phyloP scores from a whole-genome alignment of 2,797 vertebrate genomes.

The Phrynocephalus vlangalii region DNA sequence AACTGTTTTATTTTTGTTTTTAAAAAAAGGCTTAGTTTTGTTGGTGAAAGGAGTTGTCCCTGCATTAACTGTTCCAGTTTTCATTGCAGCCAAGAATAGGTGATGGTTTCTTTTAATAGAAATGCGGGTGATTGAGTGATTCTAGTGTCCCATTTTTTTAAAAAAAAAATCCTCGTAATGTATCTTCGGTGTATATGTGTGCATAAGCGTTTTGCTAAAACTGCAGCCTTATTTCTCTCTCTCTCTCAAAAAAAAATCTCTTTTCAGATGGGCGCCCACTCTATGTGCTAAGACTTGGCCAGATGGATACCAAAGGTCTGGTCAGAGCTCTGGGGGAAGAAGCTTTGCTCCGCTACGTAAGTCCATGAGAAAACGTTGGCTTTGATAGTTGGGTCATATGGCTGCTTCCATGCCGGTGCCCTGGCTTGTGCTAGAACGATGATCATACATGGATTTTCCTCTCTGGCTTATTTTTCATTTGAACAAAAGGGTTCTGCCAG shows the following conservation, averaged over 20 bases:
- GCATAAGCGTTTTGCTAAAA: background rate
- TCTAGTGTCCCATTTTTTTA: background rate
- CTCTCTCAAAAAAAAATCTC: background rate
- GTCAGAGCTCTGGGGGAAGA: slow-evolving; percentile 97
- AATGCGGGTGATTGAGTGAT: background rate
- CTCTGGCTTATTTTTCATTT: slow-evolving; percentile 25
- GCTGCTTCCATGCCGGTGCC: background rate
- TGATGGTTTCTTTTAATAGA: background rate
- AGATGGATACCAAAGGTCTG: slow-evolving; percentile 99
- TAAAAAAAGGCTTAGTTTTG: background rate
- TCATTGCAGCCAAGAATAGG: background rate
- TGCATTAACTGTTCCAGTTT: background rate
- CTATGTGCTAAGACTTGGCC: slow-evolving; percentile 94
- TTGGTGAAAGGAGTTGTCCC: background rate
- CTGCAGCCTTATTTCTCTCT: background rate
- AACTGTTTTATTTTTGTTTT: background rate
- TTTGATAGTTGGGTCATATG: background rate
- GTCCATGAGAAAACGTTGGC: slow-evolving; percentile 60
- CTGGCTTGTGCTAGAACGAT: background rate
- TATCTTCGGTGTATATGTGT: background rate
- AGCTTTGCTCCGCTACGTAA: slow-evolving; percentile 94
- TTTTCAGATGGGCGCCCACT: slow-evolving; percentile 91
- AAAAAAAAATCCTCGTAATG: background rate
- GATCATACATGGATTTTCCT: fast-evolving
- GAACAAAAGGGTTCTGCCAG: slow-evolving; percentile 25